phyloP scores from a whole-genome alignment of 2,797 vertebrate genomes.

The Sarcophilus harrisii region DNA sequence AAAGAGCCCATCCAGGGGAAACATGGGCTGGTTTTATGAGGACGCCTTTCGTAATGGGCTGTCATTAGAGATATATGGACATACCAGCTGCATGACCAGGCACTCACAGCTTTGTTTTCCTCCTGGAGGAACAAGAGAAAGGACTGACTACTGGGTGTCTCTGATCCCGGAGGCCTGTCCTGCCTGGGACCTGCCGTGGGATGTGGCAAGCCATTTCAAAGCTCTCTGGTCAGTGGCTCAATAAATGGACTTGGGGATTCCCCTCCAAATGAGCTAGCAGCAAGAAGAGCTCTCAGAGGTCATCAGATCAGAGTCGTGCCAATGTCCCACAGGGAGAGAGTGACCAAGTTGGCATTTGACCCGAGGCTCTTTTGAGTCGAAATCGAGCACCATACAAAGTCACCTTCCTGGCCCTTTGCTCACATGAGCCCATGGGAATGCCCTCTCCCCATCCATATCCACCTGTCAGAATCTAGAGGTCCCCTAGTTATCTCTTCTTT shows the following conservation, averaged over 20 bases:
- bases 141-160: background rate
- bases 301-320: background rate
- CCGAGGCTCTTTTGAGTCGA: background rate
- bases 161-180: background rate
- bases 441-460: background rate
- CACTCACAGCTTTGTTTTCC: background rate
- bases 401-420: background rate
- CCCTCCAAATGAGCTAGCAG: background rate
- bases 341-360: background rate
- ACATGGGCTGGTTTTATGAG: slow-evolving; percentile 52
- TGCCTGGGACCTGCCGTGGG: background rate
- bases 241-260: background rate
- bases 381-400: background rate
- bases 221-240: background rate
- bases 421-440: background rate
- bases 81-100: background rate
- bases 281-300: background rate
- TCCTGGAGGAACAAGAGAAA: background rate
- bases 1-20: slow-evolving; percentile 23
- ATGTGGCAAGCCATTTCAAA: background rate
- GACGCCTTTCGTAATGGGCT: background rate
- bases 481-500: background rate
- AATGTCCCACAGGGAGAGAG: background rate
- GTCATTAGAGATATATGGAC: background rate
- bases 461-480: background rate